A percentile compares a stretch with the other conserved stretches of the same genome.
These are phyloP conservation scores for Exephanes ischioxanthus DNA, from an alignment of 2,888 invertebrate genomes.

Conservation along the genomic window DNA sequence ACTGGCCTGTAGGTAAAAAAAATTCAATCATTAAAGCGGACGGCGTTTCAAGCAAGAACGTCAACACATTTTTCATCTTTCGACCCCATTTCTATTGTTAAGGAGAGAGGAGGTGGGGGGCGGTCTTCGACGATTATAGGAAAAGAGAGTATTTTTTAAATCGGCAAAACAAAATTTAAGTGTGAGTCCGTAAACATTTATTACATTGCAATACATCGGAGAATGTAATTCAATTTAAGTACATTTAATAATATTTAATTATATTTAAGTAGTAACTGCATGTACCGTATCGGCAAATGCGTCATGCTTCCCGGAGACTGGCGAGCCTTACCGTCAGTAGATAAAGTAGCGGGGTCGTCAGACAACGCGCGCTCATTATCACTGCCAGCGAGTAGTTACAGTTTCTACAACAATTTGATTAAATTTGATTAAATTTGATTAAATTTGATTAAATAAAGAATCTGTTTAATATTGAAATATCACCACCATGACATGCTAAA, in stretches of 20 bases:
- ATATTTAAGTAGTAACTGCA: neutral
- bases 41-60: constrained; percentile 21
- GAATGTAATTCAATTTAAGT: neutral
- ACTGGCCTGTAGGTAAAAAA: constrained; percentile 21
- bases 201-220: neutral
- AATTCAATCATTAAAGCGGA: constrained; percentile 41
- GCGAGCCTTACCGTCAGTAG: neutral
- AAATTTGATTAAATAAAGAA: no score
- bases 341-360: constrained; percentile 2
- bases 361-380: neutral
- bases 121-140: no score
- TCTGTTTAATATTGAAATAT: no score
- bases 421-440: no score
- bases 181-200: neutral
- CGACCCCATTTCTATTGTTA: constrained; percentile 57
- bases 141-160: neutral
- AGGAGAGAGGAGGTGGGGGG: no score
- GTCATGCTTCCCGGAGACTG: neutral
- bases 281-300: neutral
- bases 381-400: neutral
- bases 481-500: no score
- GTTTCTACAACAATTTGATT: neutral
- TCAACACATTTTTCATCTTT: constrained; percentile 40
- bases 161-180: neutral
- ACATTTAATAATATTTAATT: no score